A percentile compares a stretch with the other conserved stretches of the same genome.
Conservation (phyloP, 2,888 invertebrate genomes). For the Drosophila histrio region DNA sequence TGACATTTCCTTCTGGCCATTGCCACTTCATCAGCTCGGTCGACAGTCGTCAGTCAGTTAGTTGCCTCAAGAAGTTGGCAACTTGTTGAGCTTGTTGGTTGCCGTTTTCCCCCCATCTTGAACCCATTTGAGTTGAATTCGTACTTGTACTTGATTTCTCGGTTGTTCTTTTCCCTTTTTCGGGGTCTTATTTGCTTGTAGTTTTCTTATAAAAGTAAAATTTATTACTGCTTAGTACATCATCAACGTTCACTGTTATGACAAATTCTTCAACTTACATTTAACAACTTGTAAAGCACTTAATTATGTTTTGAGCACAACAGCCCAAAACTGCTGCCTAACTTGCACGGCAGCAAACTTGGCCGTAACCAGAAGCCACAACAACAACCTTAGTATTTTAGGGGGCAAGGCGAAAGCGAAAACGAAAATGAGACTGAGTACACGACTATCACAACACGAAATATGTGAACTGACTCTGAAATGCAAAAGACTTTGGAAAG, state of each 20-base stretch:
- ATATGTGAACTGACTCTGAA: slow-evolving; percentile 59
- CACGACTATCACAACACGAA: slow-evolving; percentile 68
- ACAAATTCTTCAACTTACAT: slow-evolving; percentile 63
- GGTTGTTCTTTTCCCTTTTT: slow-evolving; percentile 49
- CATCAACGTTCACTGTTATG: slow-evolving; percentile 67
- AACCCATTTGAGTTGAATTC: slow-evolving; percentile 54
- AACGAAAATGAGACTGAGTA: slow-evolving; percentile 23
- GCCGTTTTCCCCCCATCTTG: not conserved
- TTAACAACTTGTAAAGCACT: slow-evolving; percentile 76
- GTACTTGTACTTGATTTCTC: slow-evolving; percentile 57
- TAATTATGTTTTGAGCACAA: slow-evolving; percentile 75
- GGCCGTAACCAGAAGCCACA: slow-evolving; percentile 24
- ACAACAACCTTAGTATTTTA: slow-evolving; percentile 12
- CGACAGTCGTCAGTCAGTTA: slow-evolving; percentile 31
- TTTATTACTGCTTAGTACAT: slow-evolving; percentile 70
- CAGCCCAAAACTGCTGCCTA: slow-evolving; percentile 53
- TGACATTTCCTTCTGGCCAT: slow-evolving; percentile 59
- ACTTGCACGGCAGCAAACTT: slow-evolving; percentile 34
- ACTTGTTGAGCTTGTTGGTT: slow-evolving; percentile 60
- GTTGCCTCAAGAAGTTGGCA: slow-evolving; percentile 46
- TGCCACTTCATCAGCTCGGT: slow-evolving; percentile 78
- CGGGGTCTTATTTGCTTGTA: slow-evolving; percentile 35
- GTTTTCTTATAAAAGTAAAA: slow-evolving; percentile 73
- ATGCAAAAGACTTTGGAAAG: slow-evolving; percentile 79
- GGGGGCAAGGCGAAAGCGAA: slow-evolving; percentile 38